These are phyloP conservation scores for Xenopus petersii DNA, from an alignment of 2,797 vertebrate species.

Conservation along the genomic window DNA sequence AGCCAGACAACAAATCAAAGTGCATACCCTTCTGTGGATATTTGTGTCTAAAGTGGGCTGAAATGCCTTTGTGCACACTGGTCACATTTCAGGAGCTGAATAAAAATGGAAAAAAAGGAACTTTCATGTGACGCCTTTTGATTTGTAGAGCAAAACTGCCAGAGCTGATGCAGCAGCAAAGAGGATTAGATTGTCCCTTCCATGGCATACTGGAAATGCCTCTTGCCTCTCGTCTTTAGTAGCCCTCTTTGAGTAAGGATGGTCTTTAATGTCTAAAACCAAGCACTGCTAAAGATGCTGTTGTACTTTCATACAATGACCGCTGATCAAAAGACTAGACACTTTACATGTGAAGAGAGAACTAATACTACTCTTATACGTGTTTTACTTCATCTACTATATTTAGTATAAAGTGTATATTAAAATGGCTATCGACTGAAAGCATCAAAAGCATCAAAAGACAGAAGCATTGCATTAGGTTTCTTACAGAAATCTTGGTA, in stretches of 20 bases:
- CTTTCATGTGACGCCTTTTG: conserved; percentile 82
- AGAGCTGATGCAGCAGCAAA: conserved; percentile 83
- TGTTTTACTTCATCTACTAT: too few species aligned
- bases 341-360: conserved; percentile 79
- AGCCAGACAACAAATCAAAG: conserved; percentile 66
- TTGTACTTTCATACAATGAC: conserved; percentile 79
- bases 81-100: conserved; percentile 79
- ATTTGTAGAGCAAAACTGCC: conserved; percentile 79
- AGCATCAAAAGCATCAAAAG: too few species aligned
- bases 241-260: conserved; percentile 74
- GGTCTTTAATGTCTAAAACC: conserved; percentile 75
- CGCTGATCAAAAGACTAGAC: conserved; percentile 72
- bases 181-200: conserved; percentile 86
- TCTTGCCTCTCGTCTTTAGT: conserved; percentile 72
- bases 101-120: conserved; percentile 78
- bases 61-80: conserved; percentile 63
- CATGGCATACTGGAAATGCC: conserved; percentile 74
- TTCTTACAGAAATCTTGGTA: too few species aligned
- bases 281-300: conserved; percentile 75
- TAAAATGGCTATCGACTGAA: too few species aligned
- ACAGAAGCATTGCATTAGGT: too few species aligned
- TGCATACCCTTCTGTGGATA: conserved; percentile 57
- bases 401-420: too few species aligned
- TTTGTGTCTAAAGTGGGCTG: conserved; percentile 62
- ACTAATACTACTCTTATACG: conserved; percentile 65